Evolutionary conservation across 2,113 vertebrate genomes (phyloP).

Genomic region (Clarias magur): DNA sequence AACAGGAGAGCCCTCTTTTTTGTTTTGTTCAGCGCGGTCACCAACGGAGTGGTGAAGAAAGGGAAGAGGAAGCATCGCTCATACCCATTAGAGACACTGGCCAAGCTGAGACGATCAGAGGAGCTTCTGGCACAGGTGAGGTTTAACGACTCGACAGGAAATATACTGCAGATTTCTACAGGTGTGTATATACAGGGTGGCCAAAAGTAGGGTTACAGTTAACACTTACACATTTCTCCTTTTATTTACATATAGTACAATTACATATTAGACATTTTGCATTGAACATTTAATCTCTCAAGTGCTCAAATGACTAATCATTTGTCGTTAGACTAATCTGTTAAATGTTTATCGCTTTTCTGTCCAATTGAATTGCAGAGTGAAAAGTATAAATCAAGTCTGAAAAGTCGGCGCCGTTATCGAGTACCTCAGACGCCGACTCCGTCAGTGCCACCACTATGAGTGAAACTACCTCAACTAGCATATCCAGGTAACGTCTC

Average conservation of each 20-base stretch:
- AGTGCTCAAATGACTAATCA: too few species aligned
- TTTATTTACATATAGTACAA: too few species aligned
- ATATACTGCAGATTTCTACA: background rate
- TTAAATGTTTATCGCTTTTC: too few species aligned
- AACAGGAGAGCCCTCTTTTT: background rate
- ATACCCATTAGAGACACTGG: conserved; percentile 81
- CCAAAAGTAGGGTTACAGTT: too few species aligned
- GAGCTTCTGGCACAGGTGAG: conserved; percentile 69
- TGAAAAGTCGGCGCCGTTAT: conserved; percentile 84
- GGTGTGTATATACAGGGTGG: too few species aligned
- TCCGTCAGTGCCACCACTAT: conserved; percentile 88
- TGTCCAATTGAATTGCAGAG: too few species aligned
- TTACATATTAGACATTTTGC: too few species aligned
- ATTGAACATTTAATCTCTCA: too few species aligned
- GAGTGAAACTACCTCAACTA: conserved; percentile 99
- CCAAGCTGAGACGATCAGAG: conserved; percentile 67
- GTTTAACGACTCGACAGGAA: background rate
- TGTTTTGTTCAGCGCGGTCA: conserved; percentile 57
- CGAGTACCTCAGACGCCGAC: conserved; percentile 91
- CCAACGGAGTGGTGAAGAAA: conserved; percentile 87
- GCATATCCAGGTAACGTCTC: conserved; percentile 83
- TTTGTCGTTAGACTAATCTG: too few species aligned
- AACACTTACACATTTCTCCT: too few species aligned
- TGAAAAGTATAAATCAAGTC: too few species aligned
- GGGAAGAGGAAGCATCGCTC: conserved; percentile 87